phyloP scores from a whole-genome alignment of 2,113 vertebrate genomes.

The Malaclemys terrapin region DNA sequence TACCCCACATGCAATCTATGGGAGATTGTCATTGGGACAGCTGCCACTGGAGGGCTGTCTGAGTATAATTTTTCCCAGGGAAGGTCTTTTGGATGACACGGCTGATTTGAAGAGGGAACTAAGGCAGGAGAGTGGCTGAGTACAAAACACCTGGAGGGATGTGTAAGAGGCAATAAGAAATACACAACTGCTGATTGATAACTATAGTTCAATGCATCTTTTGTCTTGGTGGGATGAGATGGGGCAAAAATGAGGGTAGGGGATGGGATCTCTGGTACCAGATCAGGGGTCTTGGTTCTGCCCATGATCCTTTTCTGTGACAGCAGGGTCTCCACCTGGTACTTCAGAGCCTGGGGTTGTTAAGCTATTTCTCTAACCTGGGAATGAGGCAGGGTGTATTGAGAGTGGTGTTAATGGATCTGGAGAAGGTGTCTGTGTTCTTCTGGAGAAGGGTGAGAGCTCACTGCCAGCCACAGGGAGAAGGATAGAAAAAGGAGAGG shows the following conservation, averaged over 20 bases:
- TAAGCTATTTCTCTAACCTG: neutral
- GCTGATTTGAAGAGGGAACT: conserved; percentile 20
- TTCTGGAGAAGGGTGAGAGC: neutral
- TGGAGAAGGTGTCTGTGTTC: neutral
- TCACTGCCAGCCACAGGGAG: neutral
- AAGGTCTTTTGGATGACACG: conserved; percentile 29
- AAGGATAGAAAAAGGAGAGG: neutral
- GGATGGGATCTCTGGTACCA: neutral
- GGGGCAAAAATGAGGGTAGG: neutral
- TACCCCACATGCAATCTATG: neutral
- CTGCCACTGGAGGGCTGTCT: conserved; percentile 52
- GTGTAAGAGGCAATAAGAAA: neutral
- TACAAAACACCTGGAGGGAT: neutral
- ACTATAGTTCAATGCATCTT: neutral
- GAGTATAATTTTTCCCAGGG: neutral
- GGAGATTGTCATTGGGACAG: neutral
- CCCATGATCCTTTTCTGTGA: neutral
- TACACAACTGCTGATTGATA: neutral
- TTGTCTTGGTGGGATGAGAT: neutral
- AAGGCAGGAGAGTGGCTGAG: neutral
- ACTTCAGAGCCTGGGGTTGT: neutral
- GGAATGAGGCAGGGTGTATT: neutral
- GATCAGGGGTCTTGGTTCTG: neutral
- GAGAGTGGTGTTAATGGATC: neutral
- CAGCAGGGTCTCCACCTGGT: neutral